These are phyloP conservation scores for Hesperia comma DNA, from an alignment of 2,888 invertebrate genomes.

Conservation along the genomic window DNA sequence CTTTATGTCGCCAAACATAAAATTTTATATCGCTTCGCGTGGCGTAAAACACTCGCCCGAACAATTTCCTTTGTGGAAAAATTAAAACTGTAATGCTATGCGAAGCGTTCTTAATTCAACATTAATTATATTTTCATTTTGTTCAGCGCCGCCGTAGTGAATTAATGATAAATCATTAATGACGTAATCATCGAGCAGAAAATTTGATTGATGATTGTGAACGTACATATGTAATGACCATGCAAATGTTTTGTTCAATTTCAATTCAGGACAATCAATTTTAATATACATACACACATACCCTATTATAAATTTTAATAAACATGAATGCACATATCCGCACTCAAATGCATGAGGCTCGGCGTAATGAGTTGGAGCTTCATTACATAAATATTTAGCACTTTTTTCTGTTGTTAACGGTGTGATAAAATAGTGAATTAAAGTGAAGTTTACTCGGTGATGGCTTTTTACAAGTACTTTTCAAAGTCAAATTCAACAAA, in stretches of 20 bases:
- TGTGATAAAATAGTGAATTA: too few relatives aligned
- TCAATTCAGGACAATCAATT: constrained; percentile 8
- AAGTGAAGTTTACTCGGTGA: too few relatives aligned
- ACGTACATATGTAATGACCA: constrained; percentile 42
- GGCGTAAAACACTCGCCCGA: not conserved
- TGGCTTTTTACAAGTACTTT: too few relatives aligned
- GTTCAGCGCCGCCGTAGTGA: constrained; percentile 22
- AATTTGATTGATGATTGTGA: constrained; percentile 44
- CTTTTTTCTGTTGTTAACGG: too few relatives aligned
- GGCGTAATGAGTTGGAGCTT: too few relatives aligned
- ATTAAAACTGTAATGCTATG: constrained; percentile 22
- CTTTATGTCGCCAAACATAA: not conserved
- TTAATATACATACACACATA: not conserved
- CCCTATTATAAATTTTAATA: not conserved
- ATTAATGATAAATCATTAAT: constrained; percentile 44
- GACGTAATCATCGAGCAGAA: constrained; percentile 41
- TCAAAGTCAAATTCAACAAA: too few relatives aligned
- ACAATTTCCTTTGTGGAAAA: constrained; percentile 23
- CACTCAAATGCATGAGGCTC: too few relatives aligned
- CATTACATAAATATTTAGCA: too few relatives aligned
- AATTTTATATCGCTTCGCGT: not conserved
- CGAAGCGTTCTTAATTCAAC: constrained; percentile 21
- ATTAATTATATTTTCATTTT: constrained; percentile 28
- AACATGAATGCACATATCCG: not conserved
- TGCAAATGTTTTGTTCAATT: constrained; percentile 39